A percentile compares a stretch with the other conserved stretches of the same genome.
phyloP scores from a whole-genome alignment of 2,113 vertebrate genomes.

The Promerops cafer region DNA sequence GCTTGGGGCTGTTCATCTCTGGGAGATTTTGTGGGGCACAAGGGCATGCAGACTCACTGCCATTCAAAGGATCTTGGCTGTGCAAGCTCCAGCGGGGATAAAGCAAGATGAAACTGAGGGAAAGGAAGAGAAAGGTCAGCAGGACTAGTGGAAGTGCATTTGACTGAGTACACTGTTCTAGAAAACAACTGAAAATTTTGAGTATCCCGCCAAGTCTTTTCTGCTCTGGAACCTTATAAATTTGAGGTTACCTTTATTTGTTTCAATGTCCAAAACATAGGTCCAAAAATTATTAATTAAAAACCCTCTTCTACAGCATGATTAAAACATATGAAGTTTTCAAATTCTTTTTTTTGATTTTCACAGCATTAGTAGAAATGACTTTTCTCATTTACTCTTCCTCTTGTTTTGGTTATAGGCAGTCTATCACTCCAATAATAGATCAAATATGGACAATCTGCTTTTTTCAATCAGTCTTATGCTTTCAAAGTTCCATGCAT shows the following conservation, averaged over 20 bases:
- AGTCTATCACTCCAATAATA: neutral
- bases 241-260: neutral
- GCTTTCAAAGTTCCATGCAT: neutral
- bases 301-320: neutral
- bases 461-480: neutral
- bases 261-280: neutral
- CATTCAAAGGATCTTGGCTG: neutral
- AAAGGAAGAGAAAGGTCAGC: neutral
- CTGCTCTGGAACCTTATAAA: neutral
- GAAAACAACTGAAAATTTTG: neutral
- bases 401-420: neutral
- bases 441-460: neutral
- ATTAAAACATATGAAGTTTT: neutral
- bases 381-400: neutral
- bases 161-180: neutral
- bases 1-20: neutral
- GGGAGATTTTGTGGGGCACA: neutral
- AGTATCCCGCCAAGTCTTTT: neutral
- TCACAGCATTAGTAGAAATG: neutral
- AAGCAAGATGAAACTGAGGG: neutral
- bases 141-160: neutral
- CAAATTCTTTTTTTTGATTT: neutral
- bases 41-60: rapidly evolving
- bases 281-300: neutral
- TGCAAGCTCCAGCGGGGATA: neutral